Evolutionary conservation across 2,888 invertebrate species (phyloP), one percentile per base, ranked within the genome.

Genomic region (Drosophila acutilabella): DNA sequence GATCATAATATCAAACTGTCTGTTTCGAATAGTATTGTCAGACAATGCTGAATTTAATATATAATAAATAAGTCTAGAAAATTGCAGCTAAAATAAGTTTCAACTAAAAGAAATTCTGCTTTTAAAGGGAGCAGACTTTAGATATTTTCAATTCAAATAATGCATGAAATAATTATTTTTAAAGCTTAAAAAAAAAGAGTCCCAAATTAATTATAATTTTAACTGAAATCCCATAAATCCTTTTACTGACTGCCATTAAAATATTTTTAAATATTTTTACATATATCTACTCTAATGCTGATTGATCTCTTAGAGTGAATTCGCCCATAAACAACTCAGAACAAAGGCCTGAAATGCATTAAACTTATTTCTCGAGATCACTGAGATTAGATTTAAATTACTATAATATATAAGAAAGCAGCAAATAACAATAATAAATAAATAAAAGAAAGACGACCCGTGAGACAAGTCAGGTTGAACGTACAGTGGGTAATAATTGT

Each of bases 381-480:
- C 36, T 20, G 0, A 36, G 18, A 20, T 50, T 50, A 50, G 23
- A 33, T 7, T 36, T 0, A 50, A 50, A 50, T 18, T 18, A 36
- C 16, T 33, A 33, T 7, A 48, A 30, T 30, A 30, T 8, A 30
- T 30, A 30, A 30, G 30, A 30, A 16, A 18, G 33, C 30, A 16
- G 11, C 18, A 33, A 18, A 50, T 10, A 36, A 50, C 36, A 14
- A 48, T 33, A 48, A 33, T 30, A 48, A 36, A 56, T 45, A 11
- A 38, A 26, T 38, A 23, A 57, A 57, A 13, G 16, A 23, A 36
- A 56, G 47, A 47, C 45, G 57, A 71, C 47, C 18, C 13, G 14
- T 40, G 14, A 30, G 38, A 45, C 58, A 59, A 66, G 18, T 50
- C 41, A 41, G 38, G 36, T 44, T 53, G 16, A 50, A 38, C 54